Base-by-base conservation (phyloP, 1,140 invertebrate genomes). In the Popillia japonica region DNA sequence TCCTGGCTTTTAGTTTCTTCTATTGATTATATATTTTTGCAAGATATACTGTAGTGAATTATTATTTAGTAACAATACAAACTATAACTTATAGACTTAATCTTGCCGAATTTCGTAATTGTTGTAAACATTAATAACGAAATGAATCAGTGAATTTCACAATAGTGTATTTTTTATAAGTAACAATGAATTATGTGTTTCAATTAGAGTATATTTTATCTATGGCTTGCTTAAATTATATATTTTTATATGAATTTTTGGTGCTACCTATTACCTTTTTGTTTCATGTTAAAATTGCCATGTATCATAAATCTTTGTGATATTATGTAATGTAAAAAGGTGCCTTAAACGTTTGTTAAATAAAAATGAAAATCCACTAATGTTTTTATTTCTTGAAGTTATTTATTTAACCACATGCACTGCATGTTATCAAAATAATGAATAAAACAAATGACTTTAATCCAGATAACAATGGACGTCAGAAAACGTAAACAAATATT, bases 271-370 rank as follows among this genome's bases (percentile, higher is more conserved):
- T 48, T 48, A 14, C 17, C 44, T 22, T 11, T 64, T 22, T 64
- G 61, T 22, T 64, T 64, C 20, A 17, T 27, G 17, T 48, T 68
- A 68, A 68, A 27, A 27, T 73, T 73, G 72, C 72, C 72, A 73
- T 73, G 20, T 40, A 73, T 73, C 72, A 73, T 73, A 27, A 40
- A 17, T 73, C 72, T 73, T 73, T 73, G 72, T 73, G 72, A 73
- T 73, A 73, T 73, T 73, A 64, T 73, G 40, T 42, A 73, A 40
- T 73, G 72, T 73, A 73, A 73, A 40, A 41, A 40, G 72, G 72
- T 73, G 72, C 72, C 72, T 73, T 73, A 73, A 34, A 73, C 40
- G 40, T 73, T 73, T 73, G 72, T 73, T 73, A 73, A 73, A 73
- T 73, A 73, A 73, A 73, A 20, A 73, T 27, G 27, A 9, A 68